Base-by-base conservation (phyloP, 2,888 invertebrate genomes). In the Phalangium opilio region DNA sequence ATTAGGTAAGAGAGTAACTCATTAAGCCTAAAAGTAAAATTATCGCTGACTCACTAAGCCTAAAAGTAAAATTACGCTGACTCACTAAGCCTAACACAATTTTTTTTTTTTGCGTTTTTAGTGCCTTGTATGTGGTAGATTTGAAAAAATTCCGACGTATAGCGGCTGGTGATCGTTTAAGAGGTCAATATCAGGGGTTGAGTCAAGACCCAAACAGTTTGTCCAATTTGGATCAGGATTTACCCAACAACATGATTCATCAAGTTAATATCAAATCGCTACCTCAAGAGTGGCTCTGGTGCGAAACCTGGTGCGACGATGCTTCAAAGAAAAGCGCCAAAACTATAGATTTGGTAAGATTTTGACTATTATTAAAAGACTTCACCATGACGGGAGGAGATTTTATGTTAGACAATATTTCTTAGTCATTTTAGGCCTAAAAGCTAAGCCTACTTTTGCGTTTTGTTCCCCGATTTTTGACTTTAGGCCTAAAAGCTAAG, bases 241-340 rank as follows among this genome's bases (percentile, higher is more conserved):
- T 99, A 55, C 98, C 98, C 0, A 98, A 99, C 69, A 99, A 99
- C 67, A 98, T 99, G 98, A 96, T 98, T 54, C 96, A 98, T 68
- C 98, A 98, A 72, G 93, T 93, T 47, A 47, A 41, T 14, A 95
- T 98, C 56, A 98, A 96, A 68, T 93, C 95, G 1, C 71, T 98
- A 59, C 98, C 98, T 1, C 96, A 98, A 64, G 96, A 98, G 65
- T 99, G 98, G 98, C 71, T 99, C 50, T 98, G 95, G 95, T 99
- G 98, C 67, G 96, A 98, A 71, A 99, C 98, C 0, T 98, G 98
- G 98, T 98, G 98, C 65, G 86, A 86, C 61, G 83, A 91, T 56
- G 75, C 68, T 18, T 83, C 87, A 1, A 91, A 96, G 65, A 72
- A 75, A 57, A 75, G 76, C 51, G 98, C 98, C 1, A 98, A 98